Conservation (phyloP, 2,888 invertebrate species). For the Synanthedon tipuliformis region DNA sequence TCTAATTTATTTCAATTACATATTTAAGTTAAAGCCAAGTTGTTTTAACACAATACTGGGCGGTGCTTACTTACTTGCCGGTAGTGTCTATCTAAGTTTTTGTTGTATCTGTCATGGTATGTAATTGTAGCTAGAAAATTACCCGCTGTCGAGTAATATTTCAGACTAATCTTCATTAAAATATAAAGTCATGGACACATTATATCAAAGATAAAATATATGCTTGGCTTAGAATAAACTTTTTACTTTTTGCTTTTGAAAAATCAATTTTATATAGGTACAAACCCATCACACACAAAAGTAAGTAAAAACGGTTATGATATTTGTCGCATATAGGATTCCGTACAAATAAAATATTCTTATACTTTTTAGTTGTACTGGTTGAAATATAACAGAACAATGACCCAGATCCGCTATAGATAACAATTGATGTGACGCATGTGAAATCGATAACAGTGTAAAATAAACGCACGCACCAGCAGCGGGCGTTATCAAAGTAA, state of each 20-base stretch:
- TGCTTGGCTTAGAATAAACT: too few species aligned
- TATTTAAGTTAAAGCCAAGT: not conserved
- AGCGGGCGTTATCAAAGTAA: conserved; percentile 55
- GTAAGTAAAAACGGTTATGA: too few species aligned
- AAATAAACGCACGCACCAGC: conserved; percentile 42
- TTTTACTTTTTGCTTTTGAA: too few species aligned
- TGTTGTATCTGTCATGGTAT: not conserved
- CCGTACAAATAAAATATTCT: too few species aligned
- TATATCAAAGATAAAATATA: too few species aligned
- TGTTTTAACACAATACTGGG: not conserved
- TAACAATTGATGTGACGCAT: conserved; percentile 66
- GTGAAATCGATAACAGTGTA: conserved; percentile 65
- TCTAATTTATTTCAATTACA: not conserved
- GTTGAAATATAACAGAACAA: conserved; percentile 57
- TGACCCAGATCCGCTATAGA: conserved; percentile 66
- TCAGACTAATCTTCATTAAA: not conserved
- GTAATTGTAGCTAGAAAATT: not conserved
- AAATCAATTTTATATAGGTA: too few species aligned
- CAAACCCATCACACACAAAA: too few species aligned
- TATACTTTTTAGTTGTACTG: too few species aligned
- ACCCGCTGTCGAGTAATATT: not conserved
- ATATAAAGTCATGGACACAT: not conserved
- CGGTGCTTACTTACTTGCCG: not conserved
- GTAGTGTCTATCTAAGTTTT: not conserved
- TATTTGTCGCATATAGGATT: too few species aligned